Evolutionary conservation across 2,113 vertebrate species (phyloP), one percentile per base, ranked within the genome.

Genomic region (Bos javanicus): DNA sequence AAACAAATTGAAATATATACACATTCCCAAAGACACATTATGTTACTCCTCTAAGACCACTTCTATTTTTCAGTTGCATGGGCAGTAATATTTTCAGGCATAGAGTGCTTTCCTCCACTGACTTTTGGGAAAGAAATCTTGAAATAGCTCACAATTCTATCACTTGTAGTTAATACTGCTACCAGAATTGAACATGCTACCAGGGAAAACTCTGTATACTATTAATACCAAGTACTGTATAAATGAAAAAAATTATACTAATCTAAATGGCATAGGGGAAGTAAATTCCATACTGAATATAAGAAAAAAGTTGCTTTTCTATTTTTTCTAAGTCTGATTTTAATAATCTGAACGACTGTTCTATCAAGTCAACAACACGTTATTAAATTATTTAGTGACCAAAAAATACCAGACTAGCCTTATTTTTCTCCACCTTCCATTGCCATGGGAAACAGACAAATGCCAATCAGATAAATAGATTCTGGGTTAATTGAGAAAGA

Each of bases 21-120:
- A 86, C 60, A 91, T 76, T 95, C 0, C 1, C 91, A 81, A 87
- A 95, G 88, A 26, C 6, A 8, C n/a, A 84, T 95, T 36, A 67
- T 62, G 62, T 16, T 85, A 19, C 87, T 86, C 76, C 60, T 95
- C 97, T 94, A 80, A 98, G 97, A 96, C 56, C 19, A 62, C 67
- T 56, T 96, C 89, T 94, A 92, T 71, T 92, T 94, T 96, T 95
- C 5, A 30, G 39, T 96, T 54, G 17, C 28, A 56, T 23, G 64
- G 60, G 48, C 93, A 97, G 82, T 85, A 33, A 33, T 54, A 52
- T 84, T 98, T 83, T 81, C 89, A 90, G 62, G 71, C 94, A 46
- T 78, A 91, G 1, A 16, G 2, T 10, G 7, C 81, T 82, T 95
- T 13, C 2, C 28, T 81, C 59, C 19, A 19, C 84, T 94, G 82